Evolutionary conservation across 2,888 invertebrate genomes (phyloP), one percentile per base, ranked within the genome.

Genomic region (Trachelus troglodyta): DNA sequence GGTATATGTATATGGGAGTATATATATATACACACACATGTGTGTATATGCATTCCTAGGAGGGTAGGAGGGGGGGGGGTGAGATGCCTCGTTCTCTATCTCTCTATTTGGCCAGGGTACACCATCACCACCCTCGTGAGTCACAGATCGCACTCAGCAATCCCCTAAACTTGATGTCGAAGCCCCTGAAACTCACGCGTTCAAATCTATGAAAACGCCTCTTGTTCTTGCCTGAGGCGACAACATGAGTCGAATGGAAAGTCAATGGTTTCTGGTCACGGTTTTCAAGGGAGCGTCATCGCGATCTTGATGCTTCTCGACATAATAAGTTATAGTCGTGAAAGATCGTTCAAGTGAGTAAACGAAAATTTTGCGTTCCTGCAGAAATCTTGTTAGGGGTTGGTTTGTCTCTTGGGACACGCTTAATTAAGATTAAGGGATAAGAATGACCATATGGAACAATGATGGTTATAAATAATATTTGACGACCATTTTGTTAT

Each of bases 221-320:
- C 80, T 77, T 76, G 71, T 77, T 81, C 79, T 80, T 81, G 81
- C 81, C 75, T 69, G 76, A 80, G 81, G 83, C 83, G 83, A 84
- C 79, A 80, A 83, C 82, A 79, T 79, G 79, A 79, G 71, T 81
- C 78, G 80, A 81, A 83, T 84, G 81, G 82, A 82, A 23, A 81
- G 81, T 83, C 81, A 82, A 80, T 83, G 77, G 23, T 23, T 23
- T 56, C 23, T 56, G 23, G 84, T 82, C 81, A 81, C 80, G 82
- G 81, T 82, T 77, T 79, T 80, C 82, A 79, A 75, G 73, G 56
- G 78, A 78, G 35, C 69, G 77, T 77, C 77, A 77, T 69, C 71
- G 71, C 23, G 56, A 56, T 56, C 56, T 56, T 56, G 56, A 56
- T 56, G 56, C 56, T 23, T 56, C 56, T 56, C 23, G 23, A 56